A percentile compares a stretch with the other conserved stretches of the same genome.
phyloP scores from a whole-genome alignment of 53 echinoderm and acorn worm genomes.

The Zoroaster sp. region DNA sequence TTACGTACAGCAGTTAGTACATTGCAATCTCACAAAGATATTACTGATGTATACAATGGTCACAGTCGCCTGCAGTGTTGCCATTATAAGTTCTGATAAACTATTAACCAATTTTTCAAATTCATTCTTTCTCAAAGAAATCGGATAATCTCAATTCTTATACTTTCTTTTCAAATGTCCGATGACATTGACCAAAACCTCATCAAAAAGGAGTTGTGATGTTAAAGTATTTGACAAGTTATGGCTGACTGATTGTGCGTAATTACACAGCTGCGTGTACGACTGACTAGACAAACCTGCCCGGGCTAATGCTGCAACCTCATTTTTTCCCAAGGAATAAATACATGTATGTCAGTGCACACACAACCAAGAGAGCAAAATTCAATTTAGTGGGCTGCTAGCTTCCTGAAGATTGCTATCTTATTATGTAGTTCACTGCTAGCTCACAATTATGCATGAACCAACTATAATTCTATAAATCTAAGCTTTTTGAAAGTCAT shows the following conservation, averaged over 20 bases:
- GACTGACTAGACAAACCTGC: not conserved
- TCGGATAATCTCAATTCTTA: no score
- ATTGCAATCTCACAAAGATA: not conserved
- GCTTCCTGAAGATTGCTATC: not conserved
- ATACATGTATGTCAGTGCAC: not conserved
- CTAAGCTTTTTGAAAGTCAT: not conserved
- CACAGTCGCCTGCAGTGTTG: not conserved
- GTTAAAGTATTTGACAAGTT: not conserved
- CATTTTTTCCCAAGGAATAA: not conserved
- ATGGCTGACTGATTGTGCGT: no score
- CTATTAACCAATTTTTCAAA: not conserved
- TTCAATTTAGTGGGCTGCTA: not conserved
- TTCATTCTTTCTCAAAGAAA: not conserved
- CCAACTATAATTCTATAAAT: not conserved
- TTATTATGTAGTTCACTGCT: not conserved
- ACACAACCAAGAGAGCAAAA: not conserved
- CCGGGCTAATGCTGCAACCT: not conserved
- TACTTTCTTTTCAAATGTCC: not conserved
- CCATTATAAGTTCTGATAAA: not conserved
- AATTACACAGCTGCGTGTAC: not conserved
- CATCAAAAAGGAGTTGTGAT: not conserved
- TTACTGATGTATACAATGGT: not conserved
- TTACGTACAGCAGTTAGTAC: no score
- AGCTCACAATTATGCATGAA: slow-evolving; percentile 4
- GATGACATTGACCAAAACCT: not conserved